Evolutionary conservation across 2,797 vertebrate genomes (phyloP).

Genomic region (Rhinoraja longicauda): DNA sequence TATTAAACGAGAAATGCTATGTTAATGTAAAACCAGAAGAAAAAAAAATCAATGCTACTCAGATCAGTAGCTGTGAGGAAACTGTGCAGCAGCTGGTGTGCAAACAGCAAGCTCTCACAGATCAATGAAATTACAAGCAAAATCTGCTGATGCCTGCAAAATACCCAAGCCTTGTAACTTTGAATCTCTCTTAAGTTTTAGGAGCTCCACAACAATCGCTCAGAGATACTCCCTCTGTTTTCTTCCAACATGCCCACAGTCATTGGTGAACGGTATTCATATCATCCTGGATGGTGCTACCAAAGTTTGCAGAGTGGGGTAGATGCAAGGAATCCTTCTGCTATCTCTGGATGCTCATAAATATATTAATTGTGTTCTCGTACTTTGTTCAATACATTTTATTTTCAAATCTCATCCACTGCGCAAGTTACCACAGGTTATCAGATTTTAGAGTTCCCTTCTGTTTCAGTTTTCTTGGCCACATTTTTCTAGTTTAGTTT

Average conservation of each 20-base stretch:
- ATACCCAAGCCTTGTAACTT: slow-evolving; percentile 62
- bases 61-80: slow-evolving; percentile 77
- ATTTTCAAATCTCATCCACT: not conserved
- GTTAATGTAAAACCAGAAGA: slow-evolving; percentile 66
- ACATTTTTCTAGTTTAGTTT: too few species aligned
- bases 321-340: slow-evolving; percentile 37
- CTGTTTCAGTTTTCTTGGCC: not conserved
- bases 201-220: slow-evolving; percentile 61
- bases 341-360: not conserved
- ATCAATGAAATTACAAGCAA: slow-evolving; percentile 78
- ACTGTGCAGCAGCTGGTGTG: slow-evolving; percentile 71
- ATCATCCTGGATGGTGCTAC: slow-evolving; percentile 45
- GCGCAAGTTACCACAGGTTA: not conserved
- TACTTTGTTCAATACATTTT: not conserved
- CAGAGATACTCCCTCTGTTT: not conserved
- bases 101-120: slow-evolving; percentile 72
- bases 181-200: slow-evolving; percentile 74
- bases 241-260: not conserved
- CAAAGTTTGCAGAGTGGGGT: slow-evolving; percentile 42
- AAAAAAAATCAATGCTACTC: slow-evolving; percentile 74
- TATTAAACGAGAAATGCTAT: slow-evolving; percentile 79
- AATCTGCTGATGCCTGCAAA: slow-evolving; percentile 79
- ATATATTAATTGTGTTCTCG: not conserved
- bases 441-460: not conserved
- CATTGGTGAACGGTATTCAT: not conserved